Base-by-base conservation (phyloP, 2,888 invertebrate genomes). In the Escarpia spicata region DNA sequence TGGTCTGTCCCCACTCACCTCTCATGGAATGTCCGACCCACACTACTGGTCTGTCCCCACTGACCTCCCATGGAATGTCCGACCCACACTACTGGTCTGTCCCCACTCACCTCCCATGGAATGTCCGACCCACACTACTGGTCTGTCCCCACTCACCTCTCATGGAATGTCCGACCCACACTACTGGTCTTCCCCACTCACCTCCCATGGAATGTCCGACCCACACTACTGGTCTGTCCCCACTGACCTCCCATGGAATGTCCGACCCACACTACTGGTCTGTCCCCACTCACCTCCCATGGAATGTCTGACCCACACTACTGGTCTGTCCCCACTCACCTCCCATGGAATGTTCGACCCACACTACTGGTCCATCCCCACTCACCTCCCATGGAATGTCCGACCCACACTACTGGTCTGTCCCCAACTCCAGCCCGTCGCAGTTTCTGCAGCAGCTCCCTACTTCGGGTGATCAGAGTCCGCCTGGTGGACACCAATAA, bases 291-390 rank as follows among this genome's bases (percentile, higher is more conserved):
- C 93, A 96, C 97, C 99, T 93, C 99, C 99, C 99, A 99, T 99
- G 2, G 99, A 99, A 97, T 99, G 99, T 6, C 96, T 98, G 43
- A 99, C 97, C 98, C 99, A 99, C 60, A 99, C 97, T 52, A 98
- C 97, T 0, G 99, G 98, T 93, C 98, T 97, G 97, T 97, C 0
- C 99, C 43, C 75, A 89, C 92, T 93, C 93, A 96, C 97, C 99
- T 93, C 99, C 99, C 99, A 99, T 99, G 2, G 99, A 99, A 97
- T 99, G 99, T 6, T 96, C 98, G 43, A 99, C 97, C 98, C 99
- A 99, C 60, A 99, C 97, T 52, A 98, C 97, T 0, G 99, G 98
- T 93, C 98, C 97, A 93, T 97, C 97, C 0, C 99, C 44, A 89
- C 92, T 93, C 93, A 96, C 97, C 99, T 93, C 99, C 99, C 99